Base-by-base conservation (phyloP, 2,113 vertebrate species). In the Aleadryas rufinucha region DNA sequence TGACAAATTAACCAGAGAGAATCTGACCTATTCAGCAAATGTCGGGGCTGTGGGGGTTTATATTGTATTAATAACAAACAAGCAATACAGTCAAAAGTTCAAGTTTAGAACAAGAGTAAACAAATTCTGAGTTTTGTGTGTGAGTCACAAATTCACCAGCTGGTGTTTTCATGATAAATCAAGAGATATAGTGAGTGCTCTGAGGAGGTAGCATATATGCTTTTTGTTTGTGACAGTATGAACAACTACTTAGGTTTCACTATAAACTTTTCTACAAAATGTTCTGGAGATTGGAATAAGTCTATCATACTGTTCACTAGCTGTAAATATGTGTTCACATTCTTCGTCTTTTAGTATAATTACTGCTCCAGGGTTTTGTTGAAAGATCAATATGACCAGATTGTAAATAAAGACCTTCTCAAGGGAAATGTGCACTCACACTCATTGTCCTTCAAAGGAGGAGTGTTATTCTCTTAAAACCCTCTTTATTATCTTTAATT, bases 11-110 rank as follows among this genome's bases (percentile, higher is more conserved):
- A 86, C 85, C 50, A 94, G 82, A 95, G 60, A 72, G 75, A 88
- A 84, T 72, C 27, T 94, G 90, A 93, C 68, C 72, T 93, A 92
- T 87, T 93, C 81, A 84, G 87, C 64, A 96, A 83, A 95, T 92
- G 59, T 72, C 8, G 19, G 39, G 85, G 47, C 64, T 92, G 47
- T 69, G 47, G 83, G 45, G 52, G 50, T 77, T 95, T 95, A 70
- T 61, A 33, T 6, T 81, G 35, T 84, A 39, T 30, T 81, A 63
- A 80, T 72, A 91, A 77, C 37, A 91, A 83, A 45, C 28, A 90
- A 86, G 27, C 2, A 59, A 70, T 81, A 33, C 17, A 65, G 78
- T 85, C 37, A 87, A 87, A 92, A 91, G 77, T 89, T 81, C 77
- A 96, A 53, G 65, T 89, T 84, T 79, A 6, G 41, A 75, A 71